A percentile compares a stretch with the other conserved stretches of the same genome.
These are phyloP conservation scores for Apis mellifera DNA, from an alignment of 1,140 invertebrate genomes.

Conservation along the genomic window DNA sequence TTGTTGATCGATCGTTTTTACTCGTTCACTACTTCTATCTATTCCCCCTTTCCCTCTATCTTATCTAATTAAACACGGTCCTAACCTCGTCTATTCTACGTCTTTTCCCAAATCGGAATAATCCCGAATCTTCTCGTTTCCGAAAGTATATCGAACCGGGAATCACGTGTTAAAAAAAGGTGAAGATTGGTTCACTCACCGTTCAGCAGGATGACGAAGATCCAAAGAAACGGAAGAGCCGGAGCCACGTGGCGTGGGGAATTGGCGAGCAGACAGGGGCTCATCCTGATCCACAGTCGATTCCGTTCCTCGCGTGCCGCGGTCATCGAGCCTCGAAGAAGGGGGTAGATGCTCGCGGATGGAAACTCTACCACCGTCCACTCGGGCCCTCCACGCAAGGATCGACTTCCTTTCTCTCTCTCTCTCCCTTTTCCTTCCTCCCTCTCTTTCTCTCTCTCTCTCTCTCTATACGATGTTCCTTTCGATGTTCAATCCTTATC, in stretches of 20 bases:
- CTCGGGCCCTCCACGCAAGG: conserved; percentile 29
- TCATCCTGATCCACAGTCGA: conserved; percentile 44
- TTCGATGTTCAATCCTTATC: not conserved
- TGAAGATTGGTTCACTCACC: conserved; percentile 60
- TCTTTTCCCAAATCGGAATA: not conserved
- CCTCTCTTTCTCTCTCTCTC: conserved; percentile 19
- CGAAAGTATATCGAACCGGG: not conserved
- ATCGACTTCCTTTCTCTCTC: not conserved
- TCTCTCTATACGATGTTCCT: not conserved
- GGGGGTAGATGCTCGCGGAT: conserved; percentile 19
- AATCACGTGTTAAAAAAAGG: no score
- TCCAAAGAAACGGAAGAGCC: conserved; percentile 66
- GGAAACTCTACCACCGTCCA: conserved; percentile 27
- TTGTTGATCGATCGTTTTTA: not conserved
- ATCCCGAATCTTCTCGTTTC: no score
- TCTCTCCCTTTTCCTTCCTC: not conserved
- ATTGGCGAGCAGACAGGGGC: conserved; percentile 47
- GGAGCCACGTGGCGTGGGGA: conserved; percentile 71
- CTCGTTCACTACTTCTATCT: not conserved
- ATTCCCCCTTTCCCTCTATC: not conserved
- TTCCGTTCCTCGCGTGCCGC: conserved; percentile 12
- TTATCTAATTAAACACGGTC: not conserved
- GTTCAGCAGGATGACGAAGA: conserved; percentile 58
- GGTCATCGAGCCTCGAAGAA: conserved; percentile 29
- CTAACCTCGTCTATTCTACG: not conserved